Evolutionary conservation across 2,113 vertebrate genomes (phyloP), one percentile per base, ranked within the genome.

Genomic region (Oreocharis arfaki): DNA sequence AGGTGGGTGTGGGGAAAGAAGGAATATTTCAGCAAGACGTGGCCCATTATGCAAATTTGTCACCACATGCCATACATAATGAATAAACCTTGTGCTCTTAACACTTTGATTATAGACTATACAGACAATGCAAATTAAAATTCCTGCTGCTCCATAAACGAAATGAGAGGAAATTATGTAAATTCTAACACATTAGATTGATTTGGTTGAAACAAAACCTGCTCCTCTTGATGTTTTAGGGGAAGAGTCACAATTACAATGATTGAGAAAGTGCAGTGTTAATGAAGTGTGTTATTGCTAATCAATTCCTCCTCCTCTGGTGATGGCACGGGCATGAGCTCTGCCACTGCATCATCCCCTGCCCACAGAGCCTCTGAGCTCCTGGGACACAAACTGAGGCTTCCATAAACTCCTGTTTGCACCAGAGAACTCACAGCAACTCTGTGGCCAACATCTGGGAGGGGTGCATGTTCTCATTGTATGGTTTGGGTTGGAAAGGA

Each of bases 71-170:
- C 82, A 95, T 87, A 96, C 90, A 79, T 96, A 97, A 96, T 91
- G 94, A 97, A 97, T 93, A 97, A 98, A 97, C 90, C 96, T 75
- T 52, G 70, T 91, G 95, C 95, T 97, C 94, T 97, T 97, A 97
- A 97, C 95, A 85, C 92, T 97, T 96, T 97, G 97, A 98, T 98
- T 98, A 95, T 90, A 96, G 96, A 87, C 97, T 97, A 95, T 95
- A 89, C 82, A 97, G 97, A 97, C 94, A 97, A 97, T 98, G 96
- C 95, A 97, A 94, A 97, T 98, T 94, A 96, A 97, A 97, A 97
- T 95, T 78, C 83, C 95, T 95, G 93, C 96, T 89, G 94, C 82
- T 94, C 90, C 87, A 92, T 96, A 95, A 95, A 92, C 6, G 82
- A 84, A 95, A 95, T 89, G 89, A 95, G 90, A 91, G 74, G 79